These are phyloP conservation scores for Coremacera marginata DNA, from an alignment of 2,888 invertebrate species.

Conservation along the genomic window DNA sequence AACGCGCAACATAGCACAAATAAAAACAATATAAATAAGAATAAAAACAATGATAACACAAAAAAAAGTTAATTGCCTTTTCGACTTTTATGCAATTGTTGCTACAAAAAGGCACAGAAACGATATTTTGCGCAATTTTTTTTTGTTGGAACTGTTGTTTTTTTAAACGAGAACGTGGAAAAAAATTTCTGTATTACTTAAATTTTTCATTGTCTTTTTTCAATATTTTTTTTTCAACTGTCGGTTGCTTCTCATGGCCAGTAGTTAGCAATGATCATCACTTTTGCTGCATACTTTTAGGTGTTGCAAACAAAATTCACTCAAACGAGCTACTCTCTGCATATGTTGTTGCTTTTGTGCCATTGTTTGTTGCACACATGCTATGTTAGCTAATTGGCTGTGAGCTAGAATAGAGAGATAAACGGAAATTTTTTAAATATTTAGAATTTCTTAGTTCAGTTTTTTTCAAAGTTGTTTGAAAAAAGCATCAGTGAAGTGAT, in stretches of 20 bases:
- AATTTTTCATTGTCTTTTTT: slow-evolving; percentile 4
- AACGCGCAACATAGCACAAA: not conserved
- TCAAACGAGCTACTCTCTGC: not conserved
- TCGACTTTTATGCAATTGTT: slow-evolving; percentile 40
- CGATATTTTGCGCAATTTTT: not conserved
- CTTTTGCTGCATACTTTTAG: slow-evolving; percentile 39
- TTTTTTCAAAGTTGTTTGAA: too few species aligned
- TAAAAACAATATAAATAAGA: slow-evolving; percentile 4
- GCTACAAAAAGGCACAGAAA: slow-evolving; percentile 20
- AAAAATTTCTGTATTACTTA: not conserved
- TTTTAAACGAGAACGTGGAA: not conserved
- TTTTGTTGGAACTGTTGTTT: not conserved
- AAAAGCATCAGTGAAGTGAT: too few species aligned
- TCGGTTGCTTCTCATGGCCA: not conserved
- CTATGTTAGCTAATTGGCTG: not conserved
- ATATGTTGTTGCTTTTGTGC: not conserved
- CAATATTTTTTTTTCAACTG: not conserved
- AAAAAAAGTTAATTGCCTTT: slow-evolving; percentile 43
- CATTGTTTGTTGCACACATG: not conserved
- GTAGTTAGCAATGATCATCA: not conserved
- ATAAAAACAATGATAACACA: not conserved
- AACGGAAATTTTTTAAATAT: slow-evolving; percentile 6
- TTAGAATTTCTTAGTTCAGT: not conserved
- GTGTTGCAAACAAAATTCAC: slow-evolving; percentile 27
- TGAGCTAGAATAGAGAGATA: not conserved